Conservation (phyloP, 2,797 vertebrate species). For the Nasua narica region DNA sequence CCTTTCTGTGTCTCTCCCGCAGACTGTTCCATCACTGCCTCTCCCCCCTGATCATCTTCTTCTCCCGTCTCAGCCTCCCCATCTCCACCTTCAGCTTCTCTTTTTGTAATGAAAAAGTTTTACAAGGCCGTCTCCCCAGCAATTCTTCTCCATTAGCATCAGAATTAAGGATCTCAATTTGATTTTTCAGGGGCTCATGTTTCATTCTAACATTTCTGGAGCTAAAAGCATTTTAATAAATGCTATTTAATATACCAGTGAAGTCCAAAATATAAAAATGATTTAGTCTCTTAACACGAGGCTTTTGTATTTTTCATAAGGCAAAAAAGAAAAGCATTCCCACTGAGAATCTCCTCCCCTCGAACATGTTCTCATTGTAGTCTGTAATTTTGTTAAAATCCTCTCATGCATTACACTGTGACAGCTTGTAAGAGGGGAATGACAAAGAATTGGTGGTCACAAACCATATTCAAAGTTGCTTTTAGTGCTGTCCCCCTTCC, state of each 20-base stretch:
- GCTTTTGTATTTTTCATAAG: not conserved
- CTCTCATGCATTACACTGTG: fast-evolving
- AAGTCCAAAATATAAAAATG: not conserved
- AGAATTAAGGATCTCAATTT: not conserved
- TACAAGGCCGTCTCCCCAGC: not conserved
- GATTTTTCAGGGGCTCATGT: not conserved
- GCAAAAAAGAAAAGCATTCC: not conserved
- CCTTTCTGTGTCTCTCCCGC: too few relatives aligned
- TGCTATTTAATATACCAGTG: not conserved
- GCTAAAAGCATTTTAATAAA: not conserved
- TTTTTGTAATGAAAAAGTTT: not conserved
- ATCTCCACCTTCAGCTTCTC: not conserved
- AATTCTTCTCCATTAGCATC: not conserved
- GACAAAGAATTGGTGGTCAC: not conserved
- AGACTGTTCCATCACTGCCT: fast-evolving
- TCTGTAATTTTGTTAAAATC: not conserved
- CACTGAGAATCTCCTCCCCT: not conserved
- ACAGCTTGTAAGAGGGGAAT: not conserved
- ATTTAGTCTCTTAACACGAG: not conserved
- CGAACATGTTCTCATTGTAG: fast-evolving
- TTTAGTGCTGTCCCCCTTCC: not conserved
- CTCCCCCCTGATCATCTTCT: not conserved
- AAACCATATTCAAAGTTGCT: too few relatives aligned
- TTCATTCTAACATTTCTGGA: not conserved
- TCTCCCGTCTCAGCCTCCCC: not conserved